Percentiles rank a stretch among this genome's conserved stretches.
Evolutionary conservation across 2,113 vertebrate species (phyloP).

Genomic region (Solenodon paradoxus): DNA sequence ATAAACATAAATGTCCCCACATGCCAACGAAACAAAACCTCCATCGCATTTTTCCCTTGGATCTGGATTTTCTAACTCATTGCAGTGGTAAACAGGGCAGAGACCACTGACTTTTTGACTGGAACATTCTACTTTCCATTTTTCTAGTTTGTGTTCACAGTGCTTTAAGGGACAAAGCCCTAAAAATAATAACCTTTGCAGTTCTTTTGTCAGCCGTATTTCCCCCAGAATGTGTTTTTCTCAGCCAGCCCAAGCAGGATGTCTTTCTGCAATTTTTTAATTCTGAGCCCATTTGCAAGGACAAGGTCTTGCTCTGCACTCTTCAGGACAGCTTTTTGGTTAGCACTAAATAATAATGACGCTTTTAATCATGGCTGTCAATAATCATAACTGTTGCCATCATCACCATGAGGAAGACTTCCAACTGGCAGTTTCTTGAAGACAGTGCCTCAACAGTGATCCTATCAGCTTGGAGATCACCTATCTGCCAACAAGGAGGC

Average conservation of each 20-base stretch:
- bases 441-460: not conserved
- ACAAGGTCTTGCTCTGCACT: not conserved
- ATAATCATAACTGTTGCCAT: constrained; percentile 16
- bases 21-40: not conserved
- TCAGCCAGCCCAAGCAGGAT: not conserved
- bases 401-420: not conserved
- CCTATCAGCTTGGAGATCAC: not conserved
- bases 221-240: not conserved
- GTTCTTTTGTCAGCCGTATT: not conserved
- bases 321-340: constrained; percentile 23
- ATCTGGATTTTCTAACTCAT: not conserved
- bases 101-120: not conserved
- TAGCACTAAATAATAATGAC: constrained; percentile 40
- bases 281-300: not conserved
- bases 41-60: not conserved
- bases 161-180: not conserved
- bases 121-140: not conserved
- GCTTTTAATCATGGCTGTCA: not conserved
- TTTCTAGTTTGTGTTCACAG: not conserved
- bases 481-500: not conserved
- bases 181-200: constrained; percentile 30
- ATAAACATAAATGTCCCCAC: too few species aligned
- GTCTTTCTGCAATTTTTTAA: not conserved
- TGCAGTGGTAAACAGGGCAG: not conserved
- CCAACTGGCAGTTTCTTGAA: not conserved